These are phyloP conservation scores for Aphelinus atriplicis DNA, from an alignment of 1,140 invertebrate species.

Conservation along the genomic window DNA sequence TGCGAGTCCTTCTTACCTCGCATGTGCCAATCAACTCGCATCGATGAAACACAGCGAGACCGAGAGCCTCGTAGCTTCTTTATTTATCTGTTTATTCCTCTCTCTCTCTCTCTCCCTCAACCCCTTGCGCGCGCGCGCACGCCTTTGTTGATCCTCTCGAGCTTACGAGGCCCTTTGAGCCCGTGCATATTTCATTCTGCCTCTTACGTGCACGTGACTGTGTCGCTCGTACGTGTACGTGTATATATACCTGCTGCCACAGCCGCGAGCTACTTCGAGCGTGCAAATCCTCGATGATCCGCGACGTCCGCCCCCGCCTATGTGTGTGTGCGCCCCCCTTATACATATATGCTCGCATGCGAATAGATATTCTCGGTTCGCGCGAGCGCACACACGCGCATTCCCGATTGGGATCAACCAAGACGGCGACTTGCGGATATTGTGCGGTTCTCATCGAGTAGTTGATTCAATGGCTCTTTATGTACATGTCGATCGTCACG, in stretches of 20 bases:
- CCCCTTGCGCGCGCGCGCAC: background rate
- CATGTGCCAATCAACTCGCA: slow-evolving; percentile 45
- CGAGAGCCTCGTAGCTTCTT: slow-evolving; percentile 28
- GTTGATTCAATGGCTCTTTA: too few species aligned
- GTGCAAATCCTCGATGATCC: slow-evolving; percentile 29
- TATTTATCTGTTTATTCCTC: slow-evolving; percentile 40
- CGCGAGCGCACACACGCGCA: background rate
- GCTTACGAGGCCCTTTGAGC: background rate
- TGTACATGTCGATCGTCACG: too few species aligned
- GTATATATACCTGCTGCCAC: background rate
- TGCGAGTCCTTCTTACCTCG: slow-evolving; percentile 16
- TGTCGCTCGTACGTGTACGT: slow-evolving; percentile 3
- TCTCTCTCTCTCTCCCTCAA: background rate
- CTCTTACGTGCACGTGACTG: background rate
- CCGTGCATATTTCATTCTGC: slow-evolving; percentile 27
- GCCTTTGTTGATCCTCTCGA: background rate
- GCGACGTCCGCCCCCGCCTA: background rate
- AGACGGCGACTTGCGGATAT: too few species aligned
- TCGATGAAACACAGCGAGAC: background rate
- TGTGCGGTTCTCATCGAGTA: too few species aligned
- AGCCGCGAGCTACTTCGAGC: slow-evolving; percentile 7
- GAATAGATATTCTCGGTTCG: slow-evolving; percentile 1
- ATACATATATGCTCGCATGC: background rate
- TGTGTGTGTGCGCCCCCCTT: background rate
- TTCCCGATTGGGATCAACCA: too few species aligned